Evolutionary conservation across 2,888 invertebrate species (phyloP), one percentile per base, ranked within the genome.

Genomic region (Andrena haemorrhoa): DNA sequence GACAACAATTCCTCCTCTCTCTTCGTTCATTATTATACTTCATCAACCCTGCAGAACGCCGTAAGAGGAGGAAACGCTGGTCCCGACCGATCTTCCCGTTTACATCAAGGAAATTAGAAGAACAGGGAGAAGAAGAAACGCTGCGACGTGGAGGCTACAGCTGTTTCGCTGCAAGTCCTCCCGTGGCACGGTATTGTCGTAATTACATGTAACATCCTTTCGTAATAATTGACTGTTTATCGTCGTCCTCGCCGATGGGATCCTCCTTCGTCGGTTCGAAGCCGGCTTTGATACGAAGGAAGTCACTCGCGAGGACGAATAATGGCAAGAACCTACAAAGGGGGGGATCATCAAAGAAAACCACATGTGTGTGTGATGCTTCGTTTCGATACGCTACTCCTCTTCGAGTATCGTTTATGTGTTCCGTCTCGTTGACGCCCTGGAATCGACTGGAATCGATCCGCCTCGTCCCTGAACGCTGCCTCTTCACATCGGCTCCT

Each of bases 171-270:
- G 65, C 23, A 12, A 29, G 29, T 75, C 73, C 79, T 65, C 73
- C 61, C 66, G 65, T 64, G 60, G 33, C 81, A 72, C 65, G 70
- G 76, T 91, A 90, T 92, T 89, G 88, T 90, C 89, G 86, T 89
- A 89, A 88, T 83, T 87, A 84, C 87, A 85, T 83, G 87, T 87
- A 89, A 86, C 80, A 70, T 75, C 82, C 75, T 69, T 68, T 87
- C 76, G 78, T 89, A 86, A 91, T 92, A 92, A 93, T 93, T 93
- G 92, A 92, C 92, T 92, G 90, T 87, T 89, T 80, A 90, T 89
- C 84, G 84, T 86, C 82, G 85, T 89, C 82, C 83, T 75, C 84
- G 86, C 79, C 83, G 82, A 79, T 29, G 20, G 64, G 70, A 79
- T 66, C 80, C 29, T 81, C 63, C 73, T 35, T 75, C 81, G 74